Evolutionary conservation across 1,140 invertebrate species (phyloP).

Genomic region (Diachasmimorpha longicaudata): DNA sequence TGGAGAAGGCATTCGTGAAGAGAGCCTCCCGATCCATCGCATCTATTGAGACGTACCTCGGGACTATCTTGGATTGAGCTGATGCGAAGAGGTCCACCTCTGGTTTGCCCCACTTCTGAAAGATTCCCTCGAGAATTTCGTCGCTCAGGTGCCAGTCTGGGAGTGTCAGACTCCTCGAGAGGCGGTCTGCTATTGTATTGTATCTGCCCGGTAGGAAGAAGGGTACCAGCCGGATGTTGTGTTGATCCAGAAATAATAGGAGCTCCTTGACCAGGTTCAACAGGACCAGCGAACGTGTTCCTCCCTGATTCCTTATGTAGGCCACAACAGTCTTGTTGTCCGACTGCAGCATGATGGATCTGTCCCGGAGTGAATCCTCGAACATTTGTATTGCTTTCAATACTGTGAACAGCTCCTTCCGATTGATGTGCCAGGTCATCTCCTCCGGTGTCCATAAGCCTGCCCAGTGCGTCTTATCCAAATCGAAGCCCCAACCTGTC

Average conservation of each 20-base stretch:
- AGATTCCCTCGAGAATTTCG: slow-evolving; percentile 16
- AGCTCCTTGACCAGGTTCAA: slow-evolving; percentile 11
- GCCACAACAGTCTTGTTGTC: slow-evolving; percentile 43
- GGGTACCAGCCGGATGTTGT: slow-evolving; percentile 19
- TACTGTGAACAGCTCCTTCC: slow-evolving; percentile 43
- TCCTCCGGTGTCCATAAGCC: slow-evolving; percentile 34
- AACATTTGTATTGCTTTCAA: slow-evolving; percentile 32
- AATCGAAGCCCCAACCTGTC: slow-evolving; percentile 36
- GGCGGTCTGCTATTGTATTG: slow-evolving; percentile 34
- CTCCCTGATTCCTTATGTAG: slow-evolving; percentile 34
- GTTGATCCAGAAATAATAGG: slow-evolving; percentile 29
- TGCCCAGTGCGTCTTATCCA: slow-evolving; percentile 27
- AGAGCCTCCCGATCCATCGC: neutral
- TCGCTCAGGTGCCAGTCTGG: slow-evolving; percentile 30
- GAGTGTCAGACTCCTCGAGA: slow-evolving; percentile 9
- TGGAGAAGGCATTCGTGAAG: slow-evolving; percentile 17
- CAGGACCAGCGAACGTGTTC: slow-evolving; percentile 27
- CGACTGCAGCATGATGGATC: slow-evolving; percentile 38
- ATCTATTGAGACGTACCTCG: slow-evolving; percentile 17
- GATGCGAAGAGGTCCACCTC: slow-evolving; percentile 27
- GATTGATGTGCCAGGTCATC: slow-evolving; percentile 37
- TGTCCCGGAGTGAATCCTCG: slow-evolving; percentile 14
- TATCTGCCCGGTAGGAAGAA: slow-evolving; percentile 32
- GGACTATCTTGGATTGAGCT: slow-evolving; percentile 20
- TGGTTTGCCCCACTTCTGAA: slow-evolving; percentile 25